phyloP scores from a whole-genome alignment of 2,113 vertebrate genomes.

The human region GRCh38 chr4:32814501-32815000 shows the following conservation, averaged over 20 bases:
- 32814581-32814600: no score
- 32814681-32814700: accelerated
- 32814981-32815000: neutral
- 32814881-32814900: neutral
- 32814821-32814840: neutral
- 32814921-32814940: neutral
- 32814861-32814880: neutral
- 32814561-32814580: no score
- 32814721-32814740: neutral
- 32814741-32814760: neutral
- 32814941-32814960: neutral
- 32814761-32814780: neutral
- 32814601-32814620: no score
- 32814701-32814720: neutral
- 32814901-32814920: neutral
- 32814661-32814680: no score
- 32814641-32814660: no score
- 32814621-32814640: no score
- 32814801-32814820: neutral
- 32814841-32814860: neutral
- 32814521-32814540: no score
- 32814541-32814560: accelerated
- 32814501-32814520: no score
- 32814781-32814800: neutral
- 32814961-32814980: neutral